A percentile compares a stretch with the other conserved stretches of the same genome.
Conservation (phyloP, 1,140 invertebrate species). For the Cyclina sinensis region DNA sequence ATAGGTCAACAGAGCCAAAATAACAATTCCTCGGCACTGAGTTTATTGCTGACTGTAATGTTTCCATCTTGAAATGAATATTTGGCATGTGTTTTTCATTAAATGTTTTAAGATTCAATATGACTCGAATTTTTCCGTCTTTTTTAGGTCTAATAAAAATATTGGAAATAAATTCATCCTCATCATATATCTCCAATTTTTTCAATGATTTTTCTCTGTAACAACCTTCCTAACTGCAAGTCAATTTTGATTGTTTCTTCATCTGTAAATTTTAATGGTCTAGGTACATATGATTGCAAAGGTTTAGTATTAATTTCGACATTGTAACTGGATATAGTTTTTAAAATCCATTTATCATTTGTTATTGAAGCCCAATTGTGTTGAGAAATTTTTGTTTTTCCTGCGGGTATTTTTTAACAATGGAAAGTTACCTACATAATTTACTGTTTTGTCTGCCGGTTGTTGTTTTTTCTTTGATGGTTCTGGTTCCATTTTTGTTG, state of each 20-base stretch:
- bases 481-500: too few species aligned
- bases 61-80: slow-evolving; percentile 72
- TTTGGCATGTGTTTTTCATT: slow-evolving; percentile 49
- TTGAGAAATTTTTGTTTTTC: slow-evolving; percentile 20
- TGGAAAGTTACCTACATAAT: too few species aligned
- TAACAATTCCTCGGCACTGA: slow-evolving; percentile 55
- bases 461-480: too few species aligned
- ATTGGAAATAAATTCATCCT: slow-evolving; percentile 64
- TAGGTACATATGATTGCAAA: background rate
- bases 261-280: background rate
- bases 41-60: slow-evolving; percentile 46
- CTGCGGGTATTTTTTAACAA: background rate
- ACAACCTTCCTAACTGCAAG: background rate
- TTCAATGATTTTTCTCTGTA: background rate
- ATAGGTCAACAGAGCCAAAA: slow-evolving; percentile 65
- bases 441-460: too few species aligned
- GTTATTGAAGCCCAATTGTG: background rate
- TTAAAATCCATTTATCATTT: slow-evolving; percentile 1
- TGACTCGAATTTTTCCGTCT: slow-evolving; percentile 61
- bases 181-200: background rate
- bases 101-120: slow-evolving; percentile 66
- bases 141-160: slow-evolving; percentile 66
- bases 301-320: background rate
- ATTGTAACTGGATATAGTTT: background rate
- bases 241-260: background rate